Evolutionary conservation across 2,797 vertebrate species (phyloP), one percentile per base, ranked within the genome.

Genomic region (Sternotherus odoratus): DNA sequence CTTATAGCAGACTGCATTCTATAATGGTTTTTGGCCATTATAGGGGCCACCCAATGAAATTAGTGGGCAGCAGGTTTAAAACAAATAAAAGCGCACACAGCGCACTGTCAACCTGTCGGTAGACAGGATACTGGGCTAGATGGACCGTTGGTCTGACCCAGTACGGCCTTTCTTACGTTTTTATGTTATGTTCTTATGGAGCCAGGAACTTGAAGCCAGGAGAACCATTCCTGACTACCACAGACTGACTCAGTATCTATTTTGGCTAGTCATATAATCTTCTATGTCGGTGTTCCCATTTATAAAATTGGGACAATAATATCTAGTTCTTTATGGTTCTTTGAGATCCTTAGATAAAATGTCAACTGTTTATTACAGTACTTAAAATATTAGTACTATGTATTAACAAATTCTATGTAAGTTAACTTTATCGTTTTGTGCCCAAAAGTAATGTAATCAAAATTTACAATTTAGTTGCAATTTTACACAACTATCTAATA

Each of bases 261-360:
- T 57, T 2, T 39, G 50, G 39, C 13, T 33, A 3, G 28, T 28
- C 77, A 8, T 48, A 54, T 75, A 21, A 48, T 63, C 54, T 9
- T 12, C 5, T 54, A 10, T 7, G 1, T 53, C 11, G 0, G 0
- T 19, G 46, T 54, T 79, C 12, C 46, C 30, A 0, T 39, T 43
- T 12, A 8, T 28, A 28, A 49, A 43, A 43, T 36, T 0, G 26
- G 23, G 46, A 21, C 12, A 33, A 21, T 12, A 60, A 7, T 16
- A 60, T 33, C 30, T 16, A 60, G 30, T 60, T 60, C 33, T n/a
- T 33, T 63, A 16, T n/a, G 54, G 26, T 63, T 63, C 15, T 63
- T 63, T n/a, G 33, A 63, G 57, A 63, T 19, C 15, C 8, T 66
- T n/a, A 9, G 8, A 21, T n/a, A 66, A 66, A 66, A 66, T 19